phyloP scores from a whole-genome alignment of 2,113 vertebrate genomes.

The Pycnonotus jocosus region DNA sequence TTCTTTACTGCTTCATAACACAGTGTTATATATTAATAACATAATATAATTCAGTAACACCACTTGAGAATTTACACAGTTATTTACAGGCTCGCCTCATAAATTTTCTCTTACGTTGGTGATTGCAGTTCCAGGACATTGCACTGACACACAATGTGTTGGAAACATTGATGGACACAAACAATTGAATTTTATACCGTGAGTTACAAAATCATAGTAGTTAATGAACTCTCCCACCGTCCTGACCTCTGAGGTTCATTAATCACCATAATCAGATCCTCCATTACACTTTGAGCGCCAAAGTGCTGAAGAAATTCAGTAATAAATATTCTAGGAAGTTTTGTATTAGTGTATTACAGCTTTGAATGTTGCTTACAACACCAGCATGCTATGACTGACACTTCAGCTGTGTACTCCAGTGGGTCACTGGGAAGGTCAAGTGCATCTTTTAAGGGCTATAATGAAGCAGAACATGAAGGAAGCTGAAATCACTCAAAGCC shows the following conservation, averaged over 20 bases:
- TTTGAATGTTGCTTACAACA: not conserved
- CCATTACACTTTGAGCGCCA: not conserved
- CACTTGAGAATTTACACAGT: not conserved
- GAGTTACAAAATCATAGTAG: not conserved
- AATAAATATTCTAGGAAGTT: not conserved
- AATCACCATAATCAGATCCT: not conserved
- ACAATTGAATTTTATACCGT: not conserved
- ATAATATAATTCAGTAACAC: not conserved
- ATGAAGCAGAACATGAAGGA: not conserved
- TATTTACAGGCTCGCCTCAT: constrained; percentile 11
- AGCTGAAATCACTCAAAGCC: not conserved
- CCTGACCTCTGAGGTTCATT: not conserved
- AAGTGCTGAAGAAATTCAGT: not conserved
- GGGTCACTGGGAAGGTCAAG: not conserved
- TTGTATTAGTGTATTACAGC: not conserved
- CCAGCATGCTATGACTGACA: not conserved
- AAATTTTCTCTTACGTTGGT: not conserved
- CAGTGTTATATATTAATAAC: not conserved
- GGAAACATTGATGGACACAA: not conserved
- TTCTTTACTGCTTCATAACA: not conserved
- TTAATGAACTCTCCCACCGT: not conserved
- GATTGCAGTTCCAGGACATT: not conserved
- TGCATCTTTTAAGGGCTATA: not conserved
- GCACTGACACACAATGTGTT: not conserved
- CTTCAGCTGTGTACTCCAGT: not conserved